Percentiles rank a stretch among this genome's conserved stretches.
Evolutionary conservation across 2,797 vertebrate species (phyloP).

Genomic region (Valencia hispanica): DNA sequence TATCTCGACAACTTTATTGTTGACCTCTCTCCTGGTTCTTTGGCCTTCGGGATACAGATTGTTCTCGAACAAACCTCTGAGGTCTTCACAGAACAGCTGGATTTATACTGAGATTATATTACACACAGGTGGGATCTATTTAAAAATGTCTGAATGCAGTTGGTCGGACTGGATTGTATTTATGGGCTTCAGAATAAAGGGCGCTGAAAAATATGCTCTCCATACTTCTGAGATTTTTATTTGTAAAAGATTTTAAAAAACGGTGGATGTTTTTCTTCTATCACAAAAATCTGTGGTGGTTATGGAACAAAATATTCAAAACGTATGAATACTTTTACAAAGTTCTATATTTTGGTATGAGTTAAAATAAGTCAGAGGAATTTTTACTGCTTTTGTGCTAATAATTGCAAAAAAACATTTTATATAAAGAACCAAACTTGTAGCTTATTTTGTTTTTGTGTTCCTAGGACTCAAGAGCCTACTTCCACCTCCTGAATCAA

Average conservation of each 20-base stretch:
- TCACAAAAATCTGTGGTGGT: background rate
- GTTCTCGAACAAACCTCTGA: no score
- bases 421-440: background rate
- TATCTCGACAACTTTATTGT: no score
- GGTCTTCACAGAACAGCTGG: no score
- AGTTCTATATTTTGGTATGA: background rate
- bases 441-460: background rate
- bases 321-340: background rate
- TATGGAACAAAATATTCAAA: background rate
- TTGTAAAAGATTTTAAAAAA: background rate
- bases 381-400: background rate
- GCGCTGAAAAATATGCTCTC: background rate
- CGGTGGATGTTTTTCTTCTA: background rate
- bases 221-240: background rate
- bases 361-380: no score
- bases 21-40: no score
- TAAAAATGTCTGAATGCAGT: background rate
- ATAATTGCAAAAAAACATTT: no score
- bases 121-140: no score
- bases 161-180: background rate
- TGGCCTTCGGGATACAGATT: no score
- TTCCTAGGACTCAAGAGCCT: conserved; percentile 93
- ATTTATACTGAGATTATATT: no score
- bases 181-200: background rate
- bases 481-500: conserved; percentile 97